Evolutionary conservation across 2,113 vertebrate species (phyloP), one percentile per base, ranked within the genome.

Genomic region (Dipodomys ordii): DNA sequence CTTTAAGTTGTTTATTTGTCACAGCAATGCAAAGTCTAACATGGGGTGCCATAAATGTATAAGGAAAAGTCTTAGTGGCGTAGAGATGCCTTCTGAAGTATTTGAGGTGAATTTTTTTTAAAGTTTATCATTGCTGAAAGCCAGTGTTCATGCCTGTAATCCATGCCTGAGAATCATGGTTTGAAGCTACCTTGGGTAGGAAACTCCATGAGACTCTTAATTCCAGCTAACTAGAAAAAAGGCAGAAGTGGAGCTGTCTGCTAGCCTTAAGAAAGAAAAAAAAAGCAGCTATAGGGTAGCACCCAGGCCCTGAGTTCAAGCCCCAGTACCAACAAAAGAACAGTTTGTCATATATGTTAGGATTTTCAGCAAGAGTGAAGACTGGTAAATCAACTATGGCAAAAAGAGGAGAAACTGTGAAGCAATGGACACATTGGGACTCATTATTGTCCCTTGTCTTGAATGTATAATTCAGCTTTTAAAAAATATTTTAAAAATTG

Each of bases 401-500:
- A 49, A 93, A 81, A 92, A 68, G 25, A 81, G 30, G 35, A 93
- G 84, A 74, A 74, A 62, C 67, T 25, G 0, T 67, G 44, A 44
- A 67, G 64, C 46, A 18, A 84, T 71, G 23, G 32, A 19, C 72
- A 12, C 57, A 19, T 62, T 57, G 87, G 7, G 18, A 32, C 57
- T 82, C 22, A 39, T 46, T 76, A 62, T 46, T 87, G n/a, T 23
- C 72, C 22, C 49, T 39, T 79, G 32, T 25, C n/a, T 83, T n/a
- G 53, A 32, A 79, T 87, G 46, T 64, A 57, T 81, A 32, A 57
- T 80, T 87, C 78, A 87, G 82, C 2, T 60, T 90, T 83, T 93
- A 69, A n/a, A 90, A 71, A 81, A 86, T n/a, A 15, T 23, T 88
- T 90, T 65, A 39, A 57, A 84, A 85, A 82, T 78, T 62, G 67